phyloP scores from a whole-genome alignment of 2,888 invertebrate genomes.

The Lacanobia oleracea region DNA sequence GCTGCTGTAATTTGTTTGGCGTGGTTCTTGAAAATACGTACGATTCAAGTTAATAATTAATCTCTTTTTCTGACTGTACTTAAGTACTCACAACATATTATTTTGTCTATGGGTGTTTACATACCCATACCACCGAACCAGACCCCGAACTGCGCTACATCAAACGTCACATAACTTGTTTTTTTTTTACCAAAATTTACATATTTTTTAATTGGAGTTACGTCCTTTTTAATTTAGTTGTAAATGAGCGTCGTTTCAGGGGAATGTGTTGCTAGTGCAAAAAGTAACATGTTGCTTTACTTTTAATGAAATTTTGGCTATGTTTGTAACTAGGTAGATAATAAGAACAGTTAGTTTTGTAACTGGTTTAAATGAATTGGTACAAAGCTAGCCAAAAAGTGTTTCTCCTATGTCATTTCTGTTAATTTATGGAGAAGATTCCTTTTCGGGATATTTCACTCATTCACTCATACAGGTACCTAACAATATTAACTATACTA shows the following conservation, averaged over 20 bases:
- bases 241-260: constrained; percentile 52
- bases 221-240: constrained; percentile 57
- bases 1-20: background rate
- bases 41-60: background rate
- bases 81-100: background rate
- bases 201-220: constrained; percentile 50
- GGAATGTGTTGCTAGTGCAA: constrained; percentile 33
- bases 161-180: constrained; percentile 30
- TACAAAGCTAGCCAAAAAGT: background rate
- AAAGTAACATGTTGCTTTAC: constrained; percentile 8
- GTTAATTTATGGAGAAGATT: background rate
- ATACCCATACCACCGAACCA: too few species aligned
- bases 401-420: background rate
- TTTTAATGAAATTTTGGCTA: constrained; percentile 22
- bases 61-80: background rate
- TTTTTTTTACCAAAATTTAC: constrained; percentile 39
- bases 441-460: too few species aligned
- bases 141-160: constrained; percentile 4
- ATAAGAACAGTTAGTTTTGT: constrained; percentile 12
- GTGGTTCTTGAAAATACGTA: background rate
- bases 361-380: background rate
- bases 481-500: background rate
- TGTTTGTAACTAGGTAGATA: constrained; percentile 4
- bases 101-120: background rate
- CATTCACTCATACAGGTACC: too few species aligned